A percentile compares a stretch with the other conserved stretches of the same genome.
phyloP scores from a whole-genome alignment of 2,888 invertebrate genomes.

The Philonicus albiceps region DNA sequence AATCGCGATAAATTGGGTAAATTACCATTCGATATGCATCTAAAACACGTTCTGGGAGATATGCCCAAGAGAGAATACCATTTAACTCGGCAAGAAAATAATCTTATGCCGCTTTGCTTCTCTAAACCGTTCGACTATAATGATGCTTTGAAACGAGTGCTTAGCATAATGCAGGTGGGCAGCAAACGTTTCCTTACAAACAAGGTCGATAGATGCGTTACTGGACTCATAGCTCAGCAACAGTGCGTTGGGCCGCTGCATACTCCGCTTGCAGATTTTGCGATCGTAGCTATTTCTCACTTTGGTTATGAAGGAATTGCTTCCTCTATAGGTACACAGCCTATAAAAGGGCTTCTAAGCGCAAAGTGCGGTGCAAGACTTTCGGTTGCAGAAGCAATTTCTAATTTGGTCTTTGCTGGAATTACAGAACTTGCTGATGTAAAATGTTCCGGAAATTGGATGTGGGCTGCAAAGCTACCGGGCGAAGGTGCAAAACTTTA shows the following conservation, averaged over 20 bases:
- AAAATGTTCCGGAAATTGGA: slow-evolving; percentile 99
- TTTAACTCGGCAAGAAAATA: slow-evolving; percentile 60
- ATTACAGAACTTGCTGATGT: slow-evolving; percentile 80
- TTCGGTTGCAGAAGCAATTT: slow-evolving; percentile 93
- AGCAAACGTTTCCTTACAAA: slow-evolving; percentile 96
- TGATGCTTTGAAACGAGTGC: slow-evolving; percentile 78
- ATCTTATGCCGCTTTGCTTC: slow-evolving; percentile 66
- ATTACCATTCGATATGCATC: slow-evolving; percentile 85
- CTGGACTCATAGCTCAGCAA: slow-evolving; percentile 94
- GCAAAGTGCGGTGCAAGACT: slow-evolving; percentile 89
- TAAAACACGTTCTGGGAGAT: slow-evolving; percentile 85
- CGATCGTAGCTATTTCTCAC: slow-evolving; percentile 86
- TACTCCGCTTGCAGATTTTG: slow-evolving; percentile 94
- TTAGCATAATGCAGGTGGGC: slow-evolving; percentile 88
- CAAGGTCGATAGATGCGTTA: slow-evolving; percentile 95
- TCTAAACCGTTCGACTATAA: slow-evolving; percentile 67
- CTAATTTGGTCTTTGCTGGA: slow-evolving; percentile 84
- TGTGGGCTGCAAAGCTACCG: slow-evolving; percentile 98
- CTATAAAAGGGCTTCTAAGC: slow-evolving; percentile 87
- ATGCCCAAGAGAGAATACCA: slow-evolving; percentile 79
- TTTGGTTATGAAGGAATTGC: slow-evolving; percentile 86
- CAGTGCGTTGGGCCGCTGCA: slow-evolving; percentile 98
- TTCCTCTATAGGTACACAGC: slow-evolving; percentile 96
- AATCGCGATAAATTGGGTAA: slow-evolving; percentile 63
- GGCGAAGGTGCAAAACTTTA: slow-evolving; percentile 90